A percentile compares a stretch with the other conserved stretches of the same genome.
Evolutionary conservation across 2,797 vertebrate genomes (phyloP).

Genomic region (Momotus momota): DNA sequence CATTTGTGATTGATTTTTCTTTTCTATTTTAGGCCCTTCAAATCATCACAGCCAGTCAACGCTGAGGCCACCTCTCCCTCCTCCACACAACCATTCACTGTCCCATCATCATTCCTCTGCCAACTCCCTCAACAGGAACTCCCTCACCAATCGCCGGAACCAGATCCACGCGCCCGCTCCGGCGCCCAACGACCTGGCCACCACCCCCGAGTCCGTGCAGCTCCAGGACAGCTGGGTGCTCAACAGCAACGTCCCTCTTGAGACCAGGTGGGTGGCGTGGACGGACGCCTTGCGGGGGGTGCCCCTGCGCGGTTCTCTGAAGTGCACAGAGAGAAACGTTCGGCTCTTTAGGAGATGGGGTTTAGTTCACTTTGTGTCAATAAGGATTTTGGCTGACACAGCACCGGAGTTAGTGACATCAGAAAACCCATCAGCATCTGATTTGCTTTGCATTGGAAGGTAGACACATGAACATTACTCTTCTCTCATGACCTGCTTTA

Average conservation of each 20-base stretch:
- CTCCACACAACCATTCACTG: conserved; percentile 95
- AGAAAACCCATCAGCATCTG: background rate
- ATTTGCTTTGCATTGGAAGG: background rate
- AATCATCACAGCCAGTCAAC: conserved; percentile 98
- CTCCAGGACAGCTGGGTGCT: conserved; percentile 91
- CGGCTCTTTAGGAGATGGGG: rapidly evolving
- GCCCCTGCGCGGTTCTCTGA: rapidly evolving
- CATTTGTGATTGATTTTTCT: conserved; percentile 20
- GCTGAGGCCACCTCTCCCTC: conserved; percentile 92
- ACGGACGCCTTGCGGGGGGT: rapidly evolving
- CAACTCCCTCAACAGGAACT: conserved; percentile 98
- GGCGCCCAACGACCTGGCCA: conserved; percentile 91
- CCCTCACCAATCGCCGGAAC: conserved; percentile 92
- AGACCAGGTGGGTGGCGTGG: conserved; percentile 82
- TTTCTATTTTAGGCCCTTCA: conserved; percentile 85
- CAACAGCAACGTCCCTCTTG: conserved; percentile 89
- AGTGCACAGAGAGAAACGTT: rapidly evolving
- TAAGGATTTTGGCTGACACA: background rate
- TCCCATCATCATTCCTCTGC: conserved; percentile 95
- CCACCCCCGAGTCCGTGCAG: conserved; percentile 95
- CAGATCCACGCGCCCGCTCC: conserved; percentile 90
- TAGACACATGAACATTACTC: background rate
- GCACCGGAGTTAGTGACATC: rapidly evolving
- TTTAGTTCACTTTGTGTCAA: rapidly evolving
- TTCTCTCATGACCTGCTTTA: conserved; percentile 31